Evolutionary conservation across 2,888 invertebrate genomes (phyloP), one percentile per base, ranked within the genome.

Genomic region (Drosophila nr. fundita): DNA sequence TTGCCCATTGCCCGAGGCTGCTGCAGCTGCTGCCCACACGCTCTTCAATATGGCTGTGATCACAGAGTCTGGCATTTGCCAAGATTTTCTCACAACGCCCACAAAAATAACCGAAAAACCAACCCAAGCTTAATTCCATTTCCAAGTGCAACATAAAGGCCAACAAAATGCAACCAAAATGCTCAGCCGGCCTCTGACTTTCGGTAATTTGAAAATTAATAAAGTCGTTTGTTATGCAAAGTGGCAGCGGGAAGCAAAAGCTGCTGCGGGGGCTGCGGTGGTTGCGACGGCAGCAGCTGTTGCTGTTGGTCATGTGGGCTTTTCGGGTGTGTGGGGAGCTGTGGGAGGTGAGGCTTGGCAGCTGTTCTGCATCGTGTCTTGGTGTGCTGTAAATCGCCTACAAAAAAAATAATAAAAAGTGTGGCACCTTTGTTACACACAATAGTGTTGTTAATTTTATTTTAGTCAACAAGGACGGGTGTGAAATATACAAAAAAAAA

Each of bases 161-260:
- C 85, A 85, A 80, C 82, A 87, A 76, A 80, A 73, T 76, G 71
- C 74, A 69, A 63, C 57, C 81, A 74, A 82, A 88, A 87, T 86
- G 88, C 78, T 85, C 79, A 78, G 88, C 64, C 87, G 87, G 89
- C 89, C 87, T 87, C 89, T 89, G 87, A 87, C 87, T 89, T 87
- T 87, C 83, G 75, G 85, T 87, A 87, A 87, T 87, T 89, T 85
- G 73, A 88, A 89, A 87, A 87, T 87, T 87, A 87, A 87, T 87
- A 87, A 89, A 87, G 87, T 89, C 87, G 89, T 87, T 87, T 88
- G 87, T 88, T 87, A 87, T 87, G 87, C 89, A 87, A 87, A 87
- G 87, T 85, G 89, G 77, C 87, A 86, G 70, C 73, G 76, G 82
- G 78, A 78, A 71, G 78, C 75, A 71, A 75, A 75, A 55, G 74